Evolutionary conservation across 2,113 vertebrate genomes (phyloP), one percentile per base, ranked within the genome.

Genomic region (Rhabdornis inornatus): DNA sequence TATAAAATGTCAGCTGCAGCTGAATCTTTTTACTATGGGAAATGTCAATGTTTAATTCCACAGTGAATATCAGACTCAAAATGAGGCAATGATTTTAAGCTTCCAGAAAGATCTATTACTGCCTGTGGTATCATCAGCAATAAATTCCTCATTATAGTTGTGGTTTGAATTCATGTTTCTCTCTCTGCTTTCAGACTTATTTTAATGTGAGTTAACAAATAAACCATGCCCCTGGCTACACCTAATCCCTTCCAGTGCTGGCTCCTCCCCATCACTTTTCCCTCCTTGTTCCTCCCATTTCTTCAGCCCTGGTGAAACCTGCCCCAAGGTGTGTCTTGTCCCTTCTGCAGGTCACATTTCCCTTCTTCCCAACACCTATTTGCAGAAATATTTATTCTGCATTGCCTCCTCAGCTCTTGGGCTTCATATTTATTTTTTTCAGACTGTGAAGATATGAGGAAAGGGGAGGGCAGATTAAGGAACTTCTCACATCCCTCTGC

Each of bases 401-500:
- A 10, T 15, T 49, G 13, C 44, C 30, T 70, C 47, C 79, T 31
- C 63, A 49, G 40, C 30, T 72, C 79, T 16, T 16, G 53, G 68
- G 45, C 9, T 13, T 65, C 17, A 0, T 6, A 1, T 47, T 70
- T 53, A 23, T 37, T 28, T 52, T 39, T 24, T 49, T 63, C 84
- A 53, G 47, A 27, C 30, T 1, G 10, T 12, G 44, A 61, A 68
- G 27, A 5, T 2, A 13, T 0, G 2, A 0, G 0, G 35, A 65
- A 66, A 35, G 20, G 37, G 78, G 20, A 83, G 28, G 49, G 31
- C 24, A 64, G 44, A 27, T 30, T 24, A 52, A 85, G 33, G 82
- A 64, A 82, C 24, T 19, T n/a, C 30, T 79, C 44, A 13, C 28
- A 17, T 33, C 12, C n/a, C 66, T 89, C 37, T 27, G 75, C 31